These are phyloP conservation scores for Echinops telfairi DNA, from an alignment of 2,113 vertebrate genomes.

Conservation along the genomic window DNA sequence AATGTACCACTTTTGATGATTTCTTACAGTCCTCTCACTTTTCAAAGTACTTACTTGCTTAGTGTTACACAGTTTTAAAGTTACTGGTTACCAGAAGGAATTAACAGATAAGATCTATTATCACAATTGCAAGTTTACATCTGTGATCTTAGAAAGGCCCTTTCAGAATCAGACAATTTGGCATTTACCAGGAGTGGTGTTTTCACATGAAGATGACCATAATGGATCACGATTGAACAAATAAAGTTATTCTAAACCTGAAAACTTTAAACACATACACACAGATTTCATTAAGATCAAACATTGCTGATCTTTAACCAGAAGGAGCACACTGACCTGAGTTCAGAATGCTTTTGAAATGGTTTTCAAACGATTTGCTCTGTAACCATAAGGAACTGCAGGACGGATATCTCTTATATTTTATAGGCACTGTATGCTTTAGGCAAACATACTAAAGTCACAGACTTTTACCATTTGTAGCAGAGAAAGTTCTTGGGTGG, in stretches of 20 bases:
- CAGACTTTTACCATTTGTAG: constrained; percentile 39
- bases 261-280: constrained; percentile 7
- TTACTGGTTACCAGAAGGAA: not conserved
- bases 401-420: constrained; percentile 46
- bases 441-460: constrained; percentile 50
- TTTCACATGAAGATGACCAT: not conserved
- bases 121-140: not conserved
- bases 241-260: not conserved
- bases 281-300: not conserved
- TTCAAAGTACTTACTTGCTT: not conserved
- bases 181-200: not conserved
- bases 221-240: not conserved
- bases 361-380: constrained; percentile 62
- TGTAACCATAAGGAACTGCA: constrained; percentile 20
- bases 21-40: constrained; percentile 4
- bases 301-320: constrained; percentile 21
- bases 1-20: not conserved
- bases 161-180: not conserved
- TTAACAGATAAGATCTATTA: not conserved
- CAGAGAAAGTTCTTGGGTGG: constrained; percentile 69
- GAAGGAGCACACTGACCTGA: constrained; percentile 19
- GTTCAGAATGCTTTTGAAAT: constrained; percentile 57
- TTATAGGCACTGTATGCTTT: constrained; percentile 60
- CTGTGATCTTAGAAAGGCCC: not conserved
- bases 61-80: constrained; percentile 18